Conservation (phyloP, 2,797 vertebrate genomes). For the Mastacembelus armatus region DNA sequence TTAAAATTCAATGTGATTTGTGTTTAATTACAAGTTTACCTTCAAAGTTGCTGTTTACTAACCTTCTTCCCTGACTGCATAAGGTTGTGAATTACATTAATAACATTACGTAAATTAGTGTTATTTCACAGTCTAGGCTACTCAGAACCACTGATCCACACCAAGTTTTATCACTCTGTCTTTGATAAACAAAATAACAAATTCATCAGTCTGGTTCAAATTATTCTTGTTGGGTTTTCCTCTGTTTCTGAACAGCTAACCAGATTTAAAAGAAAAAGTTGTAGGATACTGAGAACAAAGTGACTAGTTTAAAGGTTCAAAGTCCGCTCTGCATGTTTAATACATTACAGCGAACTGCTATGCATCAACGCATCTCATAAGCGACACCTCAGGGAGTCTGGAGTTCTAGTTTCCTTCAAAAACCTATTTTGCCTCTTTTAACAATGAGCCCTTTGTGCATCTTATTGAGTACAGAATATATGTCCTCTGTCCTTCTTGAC, state of each 20-base stretch:
- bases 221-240: neutral
- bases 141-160: slow-evolving; percentile 17
- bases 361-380: slow-evolving; percentile 39
- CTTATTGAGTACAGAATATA: slow-evolving; percentile 8
- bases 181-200: neutral
- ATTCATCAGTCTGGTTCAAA: neutral
- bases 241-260: slow-evolving; percentile 24
- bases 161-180: neutral
- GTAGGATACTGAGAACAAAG: slow-evolving; percentile 18
- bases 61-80: slow-evolving; percentile 22
- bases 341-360: slow-evolving; percentile 39
- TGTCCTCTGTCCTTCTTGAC: neutral
- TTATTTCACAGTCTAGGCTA: slow-evolving; percentile 10
- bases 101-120: slow-evolving; percentile 20
- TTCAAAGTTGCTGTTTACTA: slow-evolving; percentile 53
- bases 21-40: slow-evolving; percentile 53
- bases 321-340: slow-evolving; percentile 48
- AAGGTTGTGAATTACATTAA: slow-evolving; percentile 9
- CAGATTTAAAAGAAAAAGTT: slow-evolving; percentile 18
- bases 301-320: slow-evolving; percentile 37
- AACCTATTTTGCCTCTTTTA: slow-evolving; percentile 25
- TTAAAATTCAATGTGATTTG: slow-evolving; percentile 58
- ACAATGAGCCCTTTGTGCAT: slow-evolving; percentile 18
- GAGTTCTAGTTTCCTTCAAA: slow-evolving; percentile 33
- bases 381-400: slow-evolving; percentile 32